Evolutionary conservation across 37 sponge, comb jelly and placozoan species (phyloP).

Genomic region (Halichondria panicea): DNA sequence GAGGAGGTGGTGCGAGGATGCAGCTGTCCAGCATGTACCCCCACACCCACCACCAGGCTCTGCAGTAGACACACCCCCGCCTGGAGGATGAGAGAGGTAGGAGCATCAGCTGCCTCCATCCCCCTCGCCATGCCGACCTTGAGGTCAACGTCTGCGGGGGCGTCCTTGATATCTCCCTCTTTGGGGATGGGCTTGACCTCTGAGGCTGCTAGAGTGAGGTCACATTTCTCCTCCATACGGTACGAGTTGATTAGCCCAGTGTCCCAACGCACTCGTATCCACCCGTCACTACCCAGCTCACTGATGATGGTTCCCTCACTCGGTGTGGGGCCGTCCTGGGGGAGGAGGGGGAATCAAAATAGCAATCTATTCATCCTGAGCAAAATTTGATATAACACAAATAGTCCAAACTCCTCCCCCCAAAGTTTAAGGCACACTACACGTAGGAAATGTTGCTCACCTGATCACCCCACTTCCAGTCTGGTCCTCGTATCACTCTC

Average conservation of each 20-base stretch:
- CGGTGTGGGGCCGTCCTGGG: constrained; percentile 86
- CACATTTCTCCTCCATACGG: constrained; percentile 92
- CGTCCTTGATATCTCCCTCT: constrained; percentile 51
- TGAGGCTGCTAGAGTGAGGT: constrained; percentile 80
- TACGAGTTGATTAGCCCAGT: constrained; percentile 90
- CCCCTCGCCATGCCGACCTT: constrained; percentile 30
- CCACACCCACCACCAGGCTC: constrained; percentile 45
- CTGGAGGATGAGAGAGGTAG: constrained; percentile 37
- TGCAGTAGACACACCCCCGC: constrained; percentile 63
- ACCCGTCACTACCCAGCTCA: constrained; percentile 87
- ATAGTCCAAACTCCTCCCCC: neutral
- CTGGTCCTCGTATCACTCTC: constrained; percentile 90
- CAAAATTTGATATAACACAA: too few species aligned
- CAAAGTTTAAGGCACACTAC: neutral
- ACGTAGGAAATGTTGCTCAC: constrained; percentile 11
- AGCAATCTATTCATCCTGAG: too few species aligned
- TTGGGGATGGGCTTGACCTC: constrained; percentile 47
- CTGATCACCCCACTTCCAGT: constrained; percentile 99
- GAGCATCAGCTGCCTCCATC: constrained; percentile 22
- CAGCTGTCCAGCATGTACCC: constrained; percentile 35
- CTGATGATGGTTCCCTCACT: constrained; percentile 87
- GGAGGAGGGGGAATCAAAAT: neutral
- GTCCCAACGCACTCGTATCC: constrained; percentile 94
- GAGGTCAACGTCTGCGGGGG: constrained; percentile 41
- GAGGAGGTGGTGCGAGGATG: constrained; percentile 3